phyloP scores from a whole-genome alignment of 2,113 vertebrate species.

The Eublepharis macularius region DNA sequence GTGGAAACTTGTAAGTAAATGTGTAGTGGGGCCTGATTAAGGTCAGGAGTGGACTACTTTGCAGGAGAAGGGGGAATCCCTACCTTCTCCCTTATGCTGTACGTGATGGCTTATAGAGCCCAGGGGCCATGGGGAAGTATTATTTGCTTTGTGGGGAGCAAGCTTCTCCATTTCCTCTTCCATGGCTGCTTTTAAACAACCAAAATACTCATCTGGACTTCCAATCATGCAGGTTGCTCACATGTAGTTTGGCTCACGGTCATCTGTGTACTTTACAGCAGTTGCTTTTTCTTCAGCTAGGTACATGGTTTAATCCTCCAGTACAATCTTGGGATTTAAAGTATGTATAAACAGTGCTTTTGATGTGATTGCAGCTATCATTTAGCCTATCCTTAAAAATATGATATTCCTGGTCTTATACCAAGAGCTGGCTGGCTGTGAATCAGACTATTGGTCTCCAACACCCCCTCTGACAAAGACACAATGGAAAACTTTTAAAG shows the following conservation, averaged over 20 bases:
- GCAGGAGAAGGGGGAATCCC: no score
- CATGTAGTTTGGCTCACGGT: neutral
- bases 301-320: constrained; percentile 18
- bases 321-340: neutral
- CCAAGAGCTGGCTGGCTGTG: neutral
- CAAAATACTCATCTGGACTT: no score
- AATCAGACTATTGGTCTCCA: neutral
- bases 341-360: neutral
- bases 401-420: neutral
- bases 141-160: no score
- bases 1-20: no score
- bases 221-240: no score
- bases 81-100: no score
- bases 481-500: constrained; percentile 27
- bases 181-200: no score
- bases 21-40: no score
- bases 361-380: neutral
- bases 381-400: constrained; percentile 8
- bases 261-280: neutral
- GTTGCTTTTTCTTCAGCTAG: neutral
- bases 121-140: no score
- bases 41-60: no score
- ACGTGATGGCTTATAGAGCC: no score
- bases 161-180: no score
- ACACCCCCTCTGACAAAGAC: neutral